A percentile compares a stretch with the other conserved stretches of the same genome.
These are phyloP conservation scores for Engystomops pustulosus DNA, from an alignment of 2,113 vertebrate genomes.

Conservation along the genomic window DNA sequence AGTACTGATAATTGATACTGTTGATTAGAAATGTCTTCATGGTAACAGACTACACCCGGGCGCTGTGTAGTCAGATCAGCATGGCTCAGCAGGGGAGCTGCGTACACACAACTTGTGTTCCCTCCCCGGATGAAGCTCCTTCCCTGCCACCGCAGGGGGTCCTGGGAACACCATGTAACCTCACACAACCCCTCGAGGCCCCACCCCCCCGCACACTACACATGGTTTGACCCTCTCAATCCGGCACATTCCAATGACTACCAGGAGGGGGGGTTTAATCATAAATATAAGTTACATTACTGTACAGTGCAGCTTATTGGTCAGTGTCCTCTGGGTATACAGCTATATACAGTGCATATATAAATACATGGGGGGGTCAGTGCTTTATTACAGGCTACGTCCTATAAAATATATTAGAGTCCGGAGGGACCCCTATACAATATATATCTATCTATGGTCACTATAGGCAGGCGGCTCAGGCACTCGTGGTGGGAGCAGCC, in stretches of 20 bases:
- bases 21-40: too few species aligned
- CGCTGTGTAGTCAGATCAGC: too few species aligned
- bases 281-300: slow-evolving; percentile 41
- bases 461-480: neutral
- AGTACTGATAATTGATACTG: too few species aligned
- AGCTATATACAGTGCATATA: neutral
- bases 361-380: neutral
- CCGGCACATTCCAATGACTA: neutral
- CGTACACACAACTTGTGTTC: too few species aligned
- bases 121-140: too few species aligned
- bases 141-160: too few species aligned
- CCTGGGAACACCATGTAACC: too few species aligned
- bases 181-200: too few species aligned
- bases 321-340: neutral
- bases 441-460: neutral
- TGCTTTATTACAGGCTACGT: neutral
- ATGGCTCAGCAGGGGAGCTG: too few species aligned
- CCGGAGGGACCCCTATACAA: slow-evolving; percentile 17
- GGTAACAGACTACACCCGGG: neutral
- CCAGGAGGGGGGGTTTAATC: slow-evolving; percentile 11
- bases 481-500: neutral
- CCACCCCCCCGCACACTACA: too few species aligned
- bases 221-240: neutral
- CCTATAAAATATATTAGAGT: slow-evolving; percentile 9
- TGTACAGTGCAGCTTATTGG: slow-evolving; percentile 10